Evolutionary conservation across 2,797 vertebrate genomes (phyloP), one percentile per base, ranked within the genome.

Genomic region (Harpagifer antarcticus): DNA sequence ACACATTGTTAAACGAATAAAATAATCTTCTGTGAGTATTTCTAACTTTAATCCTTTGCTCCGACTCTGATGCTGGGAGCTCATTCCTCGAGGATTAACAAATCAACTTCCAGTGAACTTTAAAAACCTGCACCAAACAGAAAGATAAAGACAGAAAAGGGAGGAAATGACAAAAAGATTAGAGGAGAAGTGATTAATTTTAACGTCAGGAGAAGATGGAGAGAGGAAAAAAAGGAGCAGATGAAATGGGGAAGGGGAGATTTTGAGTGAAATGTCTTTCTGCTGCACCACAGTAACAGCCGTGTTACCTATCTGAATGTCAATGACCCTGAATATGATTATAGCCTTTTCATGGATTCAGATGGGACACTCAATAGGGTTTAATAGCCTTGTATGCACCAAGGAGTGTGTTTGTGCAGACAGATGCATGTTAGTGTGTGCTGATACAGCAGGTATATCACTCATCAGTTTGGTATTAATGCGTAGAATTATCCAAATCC

Each of bases 251-350:
- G 61, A 60, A 19, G 37, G 76, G 13, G 53, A 50, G 73, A 73
- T n/a, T 15, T 63, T 7, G 72, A 79, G 55, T 61, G 72, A 76
- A 85, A 37, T 67, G 63, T 50, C 31, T 56, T 74, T 67, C 55
- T 68, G 67, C 68, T 66, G 74, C 85, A 73, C 62, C 65, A 58
- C 71, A 68, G 80, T 68, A 78, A 79, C 87, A 68, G 79, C 74
- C 6, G 40, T 14, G 69, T 14, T 66, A 80, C 84, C 81, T 68
- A 43, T 65, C 72, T 84, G 86, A 91, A 93, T 89, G 83, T 88
- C 84, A 90, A 89, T 90, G 79, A 80, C 81, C 86, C 40, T 78
- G 82, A 89, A 92, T 88, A 79, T 83, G 83, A 92, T 94, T 92
- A 91, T 40, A 64, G 81, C 53, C 89, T 87, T 20, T 82, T 91